These are phyloP conservation scores for Echinarachnius parma DNA, from an alignment of 53 echinoderm and acorn worm species.

Conservation along the genomic window DNA sequence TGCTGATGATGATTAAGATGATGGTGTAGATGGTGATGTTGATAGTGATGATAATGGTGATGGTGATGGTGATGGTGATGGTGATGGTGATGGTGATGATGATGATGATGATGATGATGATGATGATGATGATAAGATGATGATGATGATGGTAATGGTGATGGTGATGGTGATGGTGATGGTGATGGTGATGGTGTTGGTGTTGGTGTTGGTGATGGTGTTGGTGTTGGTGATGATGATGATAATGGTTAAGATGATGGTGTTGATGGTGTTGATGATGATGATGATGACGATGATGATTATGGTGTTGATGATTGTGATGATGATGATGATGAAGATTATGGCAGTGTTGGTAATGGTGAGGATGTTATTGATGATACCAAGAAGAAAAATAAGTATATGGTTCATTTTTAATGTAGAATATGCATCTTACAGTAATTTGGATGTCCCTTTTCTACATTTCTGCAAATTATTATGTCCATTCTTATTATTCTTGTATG, in stretches of 20 bases:
- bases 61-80: not conserved
- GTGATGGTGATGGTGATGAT: slow-evolving; percentile 9
- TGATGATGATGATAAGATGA: not conserved
- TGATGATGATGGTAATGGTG: slow-evolving; percentile 14
- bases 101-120: slow-evolving; percentile 5
- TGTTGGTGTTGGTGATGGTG: not conserved
- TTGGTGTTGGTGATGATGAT: not conserved
- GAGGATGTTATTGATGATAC: too few relatives aligned
- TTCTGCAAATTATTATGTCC: too few relatives aligned
- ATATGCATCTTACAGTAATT: too few relatives aligned
- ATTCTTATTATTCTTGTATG: too few relatives aligned
- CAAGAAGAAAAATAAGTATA: too few relatives aligned
- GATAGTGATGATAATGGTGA: not conserved
- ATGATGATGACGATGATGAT: not conserved
- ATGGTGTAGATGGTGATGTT: too few relatives aligned
- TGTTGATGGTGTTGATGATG: not conserved
- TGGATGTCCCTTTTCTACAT: too few relatives aligned
- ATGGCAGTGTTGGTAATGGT: too few relatives aligned
- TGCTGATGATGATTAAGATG: too few relatives aligned
- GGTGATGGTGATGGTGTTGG: too few relatives aligned
- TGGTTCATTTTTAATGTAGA: too few relatives aligned
- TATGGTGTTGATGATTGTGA: not conserved
- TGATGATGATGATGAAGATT: not conserved
- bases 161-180: not conserved
- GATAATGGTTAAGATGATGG: not conserved